These are phyloP conservation scores for Plagodis dolabraria DNA, from an alignment of 2,888 invertebrate genomes.

Conservation along the genomic window DNA sequence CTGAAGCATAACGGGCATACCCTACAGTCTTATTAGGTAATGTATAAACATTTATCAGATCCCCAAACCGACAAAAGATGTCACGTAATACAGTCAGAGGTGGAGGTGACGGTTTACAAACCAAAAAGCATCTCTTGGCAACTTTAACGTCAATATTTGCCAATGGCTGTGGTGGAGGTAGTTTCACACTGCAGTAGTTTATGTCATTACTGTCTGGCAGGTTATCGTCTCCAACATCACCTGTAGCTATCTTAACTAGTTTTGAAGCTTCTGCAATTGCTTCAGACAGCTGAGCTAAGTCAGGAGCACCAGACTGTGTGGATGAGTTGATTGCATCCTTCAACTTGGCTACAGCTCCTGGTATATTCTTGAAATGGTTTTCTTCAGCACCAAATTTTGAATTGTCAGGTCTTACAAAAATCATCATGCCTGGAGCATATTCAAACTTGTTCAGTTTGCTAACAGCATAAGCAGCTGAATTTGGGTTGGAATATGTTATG, in stretches of 20 bases:
- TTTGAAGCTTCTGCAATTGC: conserved; percentile 92
- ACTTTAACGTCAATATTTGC: conserved; percentile 88
- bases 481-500: conserved; percentile 66
- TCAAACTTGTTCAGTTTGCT: conserved; percentile 96
- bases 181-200: conserved; percentile 87
- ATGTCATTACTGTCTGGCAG: conserved; percentile 59
- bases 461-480: conserved; percentile 87
- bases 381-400: conserved; percentile 55
- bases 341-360: conserved; percentile 58
- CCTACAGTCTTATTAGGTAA: conserved; percentile 96
- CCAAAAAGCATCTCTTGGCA: conserved; percentile 88
- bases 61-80: conserved; percentile 95
- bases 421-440: conserved; percentile 93
- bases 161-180: conserved; percentile 89
- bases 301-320: conserved; percentile 60
- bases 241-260: conserved; percentile 88
- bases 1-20: conserved; percentile 93
- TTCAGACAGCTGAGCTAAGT: conserved; percentile 88
- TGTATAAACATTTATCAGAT: conserved; percentile 95
- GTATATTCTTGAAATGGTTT: conserved; percentile 50
- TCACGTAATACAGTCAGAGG: conserved; percentile 92
- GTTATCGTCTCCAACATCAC: conserved; percentile 52
- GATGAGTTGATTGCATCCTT: conserved; percentile 59
- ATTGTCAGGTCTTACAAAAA: conserved; percentile 89
- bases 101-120: conserved; percentile 88